Percentiles rank a stretch among this genome's conserved stretches.
Conservation (phyloP, 1,140 invertebrate species). For the Tetragnatha versicolor region DNA sequence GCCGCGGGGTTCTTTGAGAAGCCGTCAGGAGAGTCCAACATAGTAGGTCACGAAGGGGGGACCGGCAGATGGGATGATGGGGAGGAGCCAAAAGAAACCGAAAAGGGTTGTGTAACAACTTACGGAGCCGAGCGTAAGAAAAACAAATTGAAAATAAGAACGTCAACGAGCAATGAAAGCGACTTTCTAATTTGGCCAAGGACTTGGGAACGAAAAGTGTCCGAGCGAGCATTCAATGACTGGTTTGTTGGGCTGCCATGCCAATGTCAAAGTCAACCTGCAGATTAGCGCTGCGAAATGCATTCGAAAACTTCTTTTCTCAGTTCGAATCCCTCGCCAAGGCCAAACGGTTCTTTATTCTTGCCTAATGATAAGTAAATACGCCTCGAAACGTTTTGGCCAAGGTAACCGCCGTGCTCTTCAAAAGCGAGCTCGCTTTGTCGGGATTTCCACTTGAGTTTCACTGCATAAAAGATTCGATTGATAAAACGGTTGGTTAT, state of each 20-base stretch:
- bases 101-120: slow-evolving; percentile 39
- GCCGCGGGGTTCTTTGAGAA: too few species aligned
- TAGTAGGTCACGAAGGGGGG: slow-evolving; percentile 23
- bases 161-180: not conserved
- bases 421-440: too few species aligned
- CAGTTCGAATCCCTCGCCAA: not conserved
- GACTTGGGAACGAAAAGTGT: too few species aligned
- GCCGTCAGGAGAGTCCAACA: too few species aligned
- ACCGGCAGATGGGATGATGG: not conserved
- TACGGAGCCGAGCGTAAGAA: not conserved
- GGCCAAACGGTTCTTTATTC: not conserved
- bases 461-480: too few species aligned
- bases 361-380: too few species aligned
- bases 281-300: not conserved
- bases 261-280: slow-evolving; percentile 50
- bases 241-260: not conserved
- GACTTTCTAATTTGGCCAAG: slow-evolving; percentile 44
- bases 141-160: not conserved
- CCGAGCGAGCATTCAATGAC: slow-evolving; percentile 3
- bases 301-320: not conserved
- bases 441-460: too few species aligned
- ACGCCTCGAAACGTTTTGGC: too few species aligned
- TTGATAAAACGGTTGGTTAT: too few species aligned
- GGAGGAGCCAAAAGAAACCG: slow-evolving; percentile 1
- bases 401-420: too few species aligned